Evolutionary conservation across 2,113 vertebrate genomes (phyloP).

Genomic region (Carassius carassius): DNA sequence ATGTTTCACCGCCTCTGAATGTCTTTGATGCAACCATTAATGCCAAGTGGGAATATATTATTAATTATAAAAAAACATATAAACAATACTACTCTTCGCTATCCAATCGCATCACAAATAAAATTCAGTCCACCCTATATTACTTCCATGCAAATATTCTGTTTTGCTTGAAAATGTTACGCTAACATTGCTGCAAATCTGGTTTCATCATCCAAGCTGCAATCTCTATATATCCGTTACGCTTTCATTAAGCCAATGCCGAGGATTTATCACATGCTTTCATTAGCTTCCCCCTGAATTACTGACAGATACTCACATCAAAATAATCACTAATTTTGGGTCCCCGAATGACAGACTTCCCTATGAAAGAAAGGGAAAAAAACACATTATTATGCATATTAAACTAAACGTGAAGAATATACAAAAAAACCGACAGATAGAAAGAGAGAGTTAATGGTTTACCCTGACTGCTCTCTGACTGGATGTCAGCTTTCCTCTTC

Average conservation of each 20-base stretch:
- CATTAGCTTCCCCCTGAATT: not conserved
- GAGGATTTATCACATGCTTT: not conserved
- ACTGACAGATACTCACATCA: conserved; percentile 83
- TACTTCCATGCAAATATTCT: not conserved
- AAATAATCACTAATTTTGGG: conserved; percentile 99
- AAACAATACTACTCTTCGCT: too few relatives aligned
- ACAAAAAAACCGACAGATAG: conserved; percentile 7
- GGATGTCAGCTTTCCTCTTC: conserved; percentile 96
- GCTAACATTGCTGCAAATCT: not conserved
- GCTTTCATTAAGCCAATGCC: not conserved
- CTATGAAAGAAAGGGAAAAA: conserved; percentile 67
- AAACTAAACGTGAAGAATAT: not conserved
- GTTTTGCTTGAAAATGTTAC: not conserved
- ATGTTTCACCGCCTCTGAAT: not conserved
- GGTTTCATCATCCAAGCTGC: not conserved
- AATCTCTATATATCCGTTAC: not conserved
- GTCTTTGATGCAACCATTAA: not conserved
- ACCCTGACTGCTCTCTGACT: conserved; percentile 99
- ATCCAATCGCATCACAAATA: not conserved
- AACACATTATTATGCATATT: not conserved
- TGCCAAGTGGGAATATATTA: not conserved
- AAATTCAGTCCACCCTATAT: not conserved
- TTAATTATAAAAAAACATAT: not conserved
- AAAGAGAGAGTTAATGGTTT: conserved; percentile 40
- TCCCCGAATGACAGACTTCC: conserved; percentile 89